A percentile compares a stretch with the other conserved stretches of the same genome.
phyloP scores from a whole-genome alignment of 2,113 vertebrate species.

The Fregetta grallaria region DNA sequence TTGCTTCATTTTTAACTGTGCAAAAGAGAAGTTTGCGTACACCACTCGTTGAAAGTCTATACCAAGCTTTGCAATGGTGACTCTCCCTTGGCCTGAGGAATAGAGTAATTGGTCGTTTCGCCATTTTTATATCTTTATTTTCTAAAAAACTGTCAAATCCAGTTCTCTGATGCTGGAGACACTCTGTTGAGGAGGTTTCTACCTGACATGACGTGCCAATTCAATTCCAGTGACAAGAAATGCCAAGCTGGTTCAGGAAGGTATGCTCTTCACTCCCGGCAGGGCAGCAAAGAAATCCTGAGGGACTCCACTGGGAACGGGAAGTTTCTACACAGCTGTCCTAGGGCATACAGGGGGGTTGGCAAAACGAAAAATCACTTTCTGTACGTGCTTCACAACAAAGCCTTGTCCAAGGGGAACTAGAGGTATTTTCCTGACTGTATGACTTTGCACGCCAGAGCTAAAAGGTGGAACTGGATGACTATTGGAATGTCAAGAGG shows the following conservation, averaged over 20 bases:
- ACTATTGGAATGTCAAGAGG: background rate
- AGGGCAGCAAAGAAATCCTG: background rate
- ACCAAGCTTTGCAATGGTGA: background rate
- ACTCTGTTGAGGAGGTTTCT: background rate
- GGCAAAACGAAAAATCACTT: background rate
- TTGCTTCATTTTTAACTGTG: background rate
- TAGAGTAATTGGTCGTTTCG: background rate
- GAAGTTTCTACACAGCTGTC: background rate
- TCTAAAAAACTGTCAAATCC: background rate
- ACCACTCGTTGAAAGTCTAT: background rate
- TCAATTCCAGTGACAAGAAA: background rate
- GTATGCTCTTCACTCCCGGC: background rate
- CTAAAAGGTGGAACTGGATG: background rate
- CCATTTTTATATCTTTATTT: background rate
- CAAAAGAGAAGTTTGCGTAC: background rate
- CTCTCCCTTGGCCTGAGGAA: background rate
- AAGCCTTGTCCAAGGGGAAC: background rate
- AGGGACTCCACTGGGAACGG: background rate
- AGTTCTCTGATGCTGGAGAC: background rate
- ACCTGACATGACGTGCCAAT: background rate
- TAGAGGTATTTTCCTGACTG: background rate
- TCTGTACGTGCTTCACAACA: background rate
- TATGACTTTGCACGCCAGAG: background rate
- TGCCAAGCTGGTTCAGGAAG: background rate
- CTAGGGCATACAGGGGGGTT: background rate